phyloP scores from a whole-genome alignment of 2,797 vertebrate species.

The Sebastes baramenuke region DNA sequence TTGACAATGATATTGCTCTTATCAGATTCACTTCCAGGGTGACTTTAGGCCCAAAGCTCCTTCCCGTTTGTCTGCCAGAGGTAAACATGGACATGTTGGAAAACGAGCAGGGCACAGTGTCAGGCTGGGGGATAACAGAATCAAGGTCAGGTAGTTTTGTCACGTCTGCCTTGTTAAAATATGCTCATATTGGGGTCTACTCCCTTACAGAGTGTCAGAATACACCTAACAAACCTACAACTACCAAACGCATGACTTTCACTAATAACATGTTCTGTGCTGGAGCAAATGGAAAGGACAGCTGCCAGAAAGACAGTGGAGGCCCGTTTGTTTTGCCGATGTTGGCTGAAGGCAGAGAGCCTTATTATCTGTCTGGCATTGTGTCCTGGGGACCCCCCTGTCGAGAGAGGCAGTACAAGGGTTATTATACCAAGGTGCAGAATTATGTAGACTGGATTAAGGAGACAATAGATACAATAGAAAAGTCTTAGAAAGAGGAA shows the following conservation, averaged over 20 bases:
- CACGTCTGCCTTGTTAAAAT: neutral
- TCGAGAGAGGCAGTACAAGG: constrained; percentile 63
- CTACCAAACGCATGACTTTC: constrained; percentile 21
- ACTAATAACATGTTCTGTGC: constrained; percentile 95
- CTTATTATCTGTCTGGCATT: constrained; percentile 83
- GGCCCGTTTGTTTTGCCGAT: constrained; percentile 82
- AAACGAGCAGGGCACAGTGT: constrained; percentile 80
- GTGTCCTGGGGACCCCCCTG: constrained; percentile 91
- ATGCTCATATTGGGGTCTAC: constrained; percentile 66
- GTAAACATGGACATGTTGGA: constrained; percentile 21
- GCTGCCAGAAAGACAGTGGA: constrained; percentile 89
- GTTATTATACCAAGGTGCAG: constrained; percentile 89
- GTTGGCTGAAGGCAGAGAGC: constrained; percentile 37
- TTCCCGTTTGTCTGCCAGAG: constrained; percentile 88
- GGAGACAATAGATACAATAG: constrained; percentile 77
- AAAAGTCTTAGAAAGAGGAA: constrained; percentile 1
- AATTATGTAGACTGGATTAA: constrained; percentile 92
- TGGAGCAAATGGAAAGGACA: constrained; percentile 81
- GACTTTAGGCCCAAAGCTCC: constrained; percentile 79
- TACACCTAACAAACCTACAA: neutral
- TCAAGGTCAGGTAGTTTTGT: accelerated
- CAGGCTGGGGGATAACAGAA: constrained; percentile 80
- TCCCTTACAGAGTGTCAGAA: constrained; percentile 10
- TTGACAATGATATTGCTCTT: constrained; percentile 90
- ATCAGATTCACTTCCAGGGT: constrained; percentile 83